Evolutionary conservation across 92 coral and sea anemone genomes (phyloP).

Genomic region (Porites lobata): DNA sequence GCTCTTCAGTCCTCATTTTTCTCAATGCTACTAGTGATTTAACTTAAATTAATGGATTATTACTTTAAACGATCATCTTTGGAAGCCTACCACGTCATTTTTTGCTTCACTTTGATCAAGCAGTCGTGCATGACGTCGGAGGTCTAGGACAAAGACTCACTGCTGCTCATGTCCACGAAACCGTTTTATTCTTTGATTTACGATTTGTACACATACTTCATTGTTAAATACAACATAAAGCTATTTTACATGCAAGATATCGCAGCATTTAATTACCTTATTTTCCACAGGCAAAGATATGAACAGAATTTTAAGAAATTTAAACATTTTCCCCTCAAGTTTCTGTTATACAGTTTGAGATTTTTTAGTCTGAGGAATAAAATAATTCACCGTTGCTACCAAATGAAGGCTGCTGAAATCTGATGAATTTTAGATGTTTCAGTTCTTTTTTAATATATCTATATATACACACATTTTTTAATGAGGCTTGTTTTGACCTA

Average conservation of each 20-base stretch:
- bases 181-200: constrained; percentile 33
- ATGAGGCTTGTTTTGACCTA: too few species aligned
- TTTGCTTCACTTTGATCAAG: background rate
- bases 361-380: too few species aligned
- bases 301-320: background rate
- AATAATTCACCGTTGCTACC: too few species aligned
- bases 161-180: background rate
- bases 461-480: too few species aligned
- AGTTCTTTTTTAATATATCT: too few species aligned
- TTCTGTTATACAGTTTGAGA: too few species aligned
- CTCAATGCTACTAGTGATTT: too few species aligned
- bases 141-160: constrained; percentile 4
- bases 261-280: background rate
- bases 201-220: constrained; percentile 17
- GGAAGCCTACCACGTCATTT: background rate
- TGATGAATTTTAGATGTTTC: too few species aligned
- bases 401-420: too few species aligned
- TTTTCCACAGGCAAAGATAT: background rate
- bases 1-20: too few species aligned
- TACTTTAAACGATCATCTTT: background rate
- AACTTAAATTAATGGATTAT: background rate
- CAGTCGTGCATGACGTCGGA: constrained; percentile 18
- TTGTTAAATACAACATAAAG: background rate
- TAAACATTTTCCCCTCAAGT: too few species aligned
- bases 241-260: background rate